These are phyloP conservation scores for Scopus umbretta DNA, from an alignment of 2,113 vertebrate species.

Conservation along the genomic window DNA sequence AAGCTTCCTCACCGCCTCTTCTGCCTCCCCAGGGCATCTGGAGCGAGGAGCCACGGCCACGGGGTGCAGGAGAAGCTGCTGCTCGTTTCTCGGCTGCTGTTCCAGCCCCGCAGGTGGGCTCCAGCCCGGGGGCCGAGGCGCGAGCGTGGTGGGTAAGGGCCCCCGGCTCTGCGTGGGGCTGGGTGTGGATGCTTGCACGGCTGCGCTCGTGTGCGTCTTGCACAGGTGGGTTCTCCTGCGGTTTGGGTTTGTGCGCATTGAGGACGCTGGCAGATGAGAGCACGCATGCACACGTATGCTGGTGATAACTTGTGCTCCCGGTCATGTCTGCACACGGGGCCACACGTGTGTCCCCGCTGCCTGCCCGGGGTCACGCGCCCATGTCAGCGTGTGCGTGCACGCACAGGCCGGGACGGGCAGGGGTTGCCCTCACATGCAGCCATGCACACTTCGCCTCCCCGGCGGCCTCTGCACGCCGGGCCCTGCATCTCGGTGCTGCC, in stretches of 20 bases:
- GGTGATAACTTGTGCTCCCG: rapidly evolving
- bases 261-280: rapidly evolving
- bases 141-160: rapidly evolving
- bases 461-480: neutral
- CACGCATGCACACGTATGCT: rapidly evolving
- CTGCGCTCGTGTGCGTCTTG: rapidly evolving
- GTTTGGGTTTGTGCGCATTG: rapidly evolving
- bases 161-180: neutral
- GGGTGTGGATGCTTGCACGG: rapidly evolving
- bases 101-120: neutral
- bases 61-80: neutral
- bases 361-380: rapidly evolving
- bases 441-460: neutral
- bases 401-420: neutral
- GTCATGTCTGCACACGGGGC: rapidly evolving
- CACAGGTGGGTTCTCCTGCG: rapidly evolving
- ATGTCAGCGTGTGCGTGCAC: neutral
- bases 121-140: rapidly evolving
- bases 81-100: rapidly evolving
- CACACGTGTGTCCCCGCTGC: neutral
- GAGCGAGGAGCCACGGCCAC: rapidly evolving
- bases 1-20: neutral
- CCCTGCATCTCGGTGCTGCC: neutral
- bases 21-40: too few relatives aligned
- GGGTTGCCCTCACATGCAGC: neutral